Evolutionary conservation across 2,113 vertebrate species (phyloP), one percentile per base, ranked within the genome.

Genomic region (Rhea americana): DNA sequence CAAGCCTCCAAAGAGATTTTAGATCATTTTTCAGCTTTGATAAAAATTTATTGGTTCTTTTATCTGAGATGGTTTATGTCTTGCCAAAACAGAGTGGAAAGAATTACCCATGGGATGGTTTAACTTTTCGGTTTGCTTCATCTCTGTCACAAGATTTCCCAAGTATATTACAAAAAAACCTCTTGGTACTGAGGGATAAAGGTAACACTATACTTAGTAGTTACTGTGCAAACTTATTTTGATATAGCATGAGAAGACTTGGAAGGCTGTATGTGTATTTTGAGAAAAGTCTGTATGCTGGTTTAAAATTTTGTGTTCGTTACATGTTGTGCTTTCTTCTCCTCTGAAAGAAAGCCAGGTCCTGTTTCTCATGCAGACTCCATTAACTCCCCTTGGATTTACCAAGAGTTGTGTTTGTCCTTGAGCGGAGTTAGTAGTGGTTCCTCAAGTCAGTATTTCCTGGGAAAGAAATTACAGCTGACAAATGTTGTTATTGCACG

Each of bases 391-490:
- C 84, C 41, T 82, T 25, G 70, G 87, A 94, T 70, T 32, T 11
- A 2, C 55, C 48, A 50, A 37, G 65, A 58, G 66, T 16, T 84
- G 82, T 89, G 63, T 88, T 88, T 91, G 75, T 85, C 77, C 94
- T 80, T 32, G 62, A 91, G 80, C 88, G 88, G 90, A 90, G 65
- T 90, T 77, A 84, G 62, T 58, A 45, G 88, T 90, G 90, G 80
- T 90, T 96, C 66, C 91, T 94, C n/a, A 93, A 95, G 80, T 82
- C 88, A 82, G 77, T 89, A 72, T 93, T 93, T 93, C 74, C 90
- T 94, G 93, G 82, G 93, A 93, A 96, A 95, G 73, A 93, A 96
- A 91, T 86, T 81, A 62, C 90, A 73, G 80, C 94, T 94, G 88
- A 90, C 93, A 91, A 93, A 86, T 28, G 58, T 68, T 95, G 93